Percentiles rank a stretch among this genome's conserved stretches.
Evolutionary conservation across 2,888 invertebrate species (phyloP).

Genomic region (Anagyrus pseudococci): DNA sequence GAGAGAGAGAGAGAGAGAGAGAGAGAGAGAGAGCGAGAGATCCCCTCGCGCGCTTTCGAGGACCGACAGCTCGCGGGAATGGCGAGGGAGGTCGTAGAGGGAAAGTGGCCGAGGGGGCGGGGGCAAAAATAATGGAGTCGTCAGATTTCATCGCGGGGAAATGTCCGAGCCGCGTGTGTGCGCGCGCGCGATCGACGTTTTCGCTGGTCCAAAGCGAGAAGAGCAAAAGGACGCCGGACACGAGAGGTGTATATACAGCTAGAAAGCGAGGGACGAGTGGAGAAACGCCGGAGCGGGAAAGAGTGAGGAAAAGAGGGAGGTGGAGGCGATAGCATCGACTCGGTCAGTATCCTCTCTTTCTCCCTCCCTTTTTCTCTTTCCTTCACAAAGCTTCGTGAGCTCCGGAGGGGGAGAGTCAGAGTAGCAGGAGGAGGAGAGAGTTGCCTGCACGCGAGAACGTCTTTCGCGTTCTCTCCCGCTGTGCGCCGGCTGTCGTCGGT

Average conservation of each 20-base stretch:
- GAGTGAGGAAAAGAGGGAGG: not conserved
- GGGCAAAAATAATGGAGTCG: slow-evolving; percentile 30
- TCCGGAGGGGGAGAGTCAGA: too few species aligned
- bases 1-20: not conserved
- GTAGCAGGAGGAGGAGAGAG: too few species aligned
- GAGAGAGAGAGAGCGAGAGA: not conserved
- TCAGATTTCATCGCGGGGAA: slow-evolving; percentile 26
- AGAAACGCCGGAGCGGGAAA: not conserved
- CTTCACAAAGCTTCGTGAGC: not conserved
- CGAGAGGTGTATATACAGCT: not conserved
- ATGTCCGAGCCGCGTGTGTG: too few species aligned
- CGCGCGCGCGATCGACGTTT: not conserved
- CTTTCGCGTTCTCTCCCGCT: too few species aligned
- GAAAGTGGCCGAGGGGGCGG: not conserved
- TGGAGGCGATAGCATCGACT: slow-evolving; percentile 16
- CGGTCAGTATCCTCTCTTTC: slow-evolving; percentile 13
- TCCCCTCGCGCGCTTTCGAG: too few species aligned
- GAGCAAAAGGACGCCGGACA: not conserved
- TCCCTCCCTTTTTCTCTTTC: not conserved
- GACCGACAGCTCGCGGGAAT: too few species aligned
- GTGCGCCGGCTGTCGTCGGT: too few species aligned
- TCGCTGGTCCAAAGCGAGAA: not conserved
- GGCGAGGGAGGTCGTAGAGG: too few species aligned
- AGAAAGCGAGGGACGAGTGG: too few species aligned
- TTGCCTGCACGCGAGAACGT: too few species aligned